phyloP scores from a whole-genome alignment of 1,140 invertebrate species.

The Vollenhovia emeryi region DNA sequence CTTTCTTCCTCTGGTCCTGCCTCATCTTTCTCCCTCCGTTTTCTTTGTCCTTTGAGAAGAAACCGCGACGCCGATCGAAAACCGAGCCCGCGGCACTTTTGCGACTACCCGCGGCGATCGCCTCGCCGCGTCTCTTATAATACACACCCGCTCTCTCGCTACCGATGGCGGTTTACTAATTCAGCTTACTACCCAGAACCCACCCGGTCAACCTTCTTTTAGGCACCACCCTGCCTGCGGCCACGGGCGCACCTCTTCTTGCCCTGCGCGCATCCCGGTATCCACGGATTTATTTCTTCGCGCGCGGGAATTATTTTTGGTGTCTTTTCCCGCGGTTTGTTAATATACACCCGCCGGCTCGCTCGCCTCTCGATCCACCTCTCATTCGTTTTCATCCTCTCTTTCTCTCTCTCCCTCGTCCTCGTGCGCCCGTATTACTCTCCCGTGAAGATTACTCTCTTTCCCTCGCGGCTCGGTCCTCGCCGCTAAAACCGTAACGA shows the following conservation, averaged over 20 bases:
- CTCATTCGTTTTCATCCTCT: not conserved
- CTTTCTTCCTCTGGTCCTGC: too few species aligned
- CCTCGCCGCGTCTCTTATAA: constrained; percentile 70
- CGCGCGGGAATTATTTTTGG: constrained; percentile 85
- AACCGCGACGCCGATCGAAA: constrained; percentile 44
- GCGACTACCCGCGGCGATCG: constrained; percentile 72
- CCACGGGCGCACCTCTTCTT: constrained; percentile 33
- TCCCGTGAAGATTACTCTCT: constrained; percentile 76
- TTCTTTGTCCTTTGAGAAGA: constrained; percentile 1
- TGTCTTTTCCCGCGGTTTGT: constrained; percentile 84
- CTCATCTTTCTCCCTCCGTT: not conserved
- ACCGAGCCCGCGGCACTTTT: constrained; percentile 67
- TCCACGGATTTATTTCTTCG: constrained; percentile 82
- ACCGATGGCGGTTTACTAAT: constrained; percentile 70
- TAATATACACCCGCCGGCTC: constrained; percentile 75
- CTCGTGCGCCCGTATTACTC: constrained; percentile 43
- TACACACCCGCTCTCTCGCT: constrained; percentile 66
- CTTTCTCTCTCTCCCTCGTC: not conserved
- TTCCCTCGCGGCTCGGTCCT: not conserved
- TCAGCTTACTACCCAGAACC: constrained; percentile 70
- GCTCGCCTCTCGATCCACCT: constrained; percentile 28
- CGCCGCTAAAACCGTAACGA: constrained; percentile 66
- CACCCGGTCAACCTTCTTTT: constrained; percentile 75
- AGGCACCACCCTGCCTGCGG: constrained; percentile 67
- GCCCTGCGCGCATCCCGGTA: constrained; percentile 55